These are phyloP conservation scores for Poliocrania exsul DNA, from an alignment of 2,797 vertebrate genomes.

Conservation along the genomic window DNA sequence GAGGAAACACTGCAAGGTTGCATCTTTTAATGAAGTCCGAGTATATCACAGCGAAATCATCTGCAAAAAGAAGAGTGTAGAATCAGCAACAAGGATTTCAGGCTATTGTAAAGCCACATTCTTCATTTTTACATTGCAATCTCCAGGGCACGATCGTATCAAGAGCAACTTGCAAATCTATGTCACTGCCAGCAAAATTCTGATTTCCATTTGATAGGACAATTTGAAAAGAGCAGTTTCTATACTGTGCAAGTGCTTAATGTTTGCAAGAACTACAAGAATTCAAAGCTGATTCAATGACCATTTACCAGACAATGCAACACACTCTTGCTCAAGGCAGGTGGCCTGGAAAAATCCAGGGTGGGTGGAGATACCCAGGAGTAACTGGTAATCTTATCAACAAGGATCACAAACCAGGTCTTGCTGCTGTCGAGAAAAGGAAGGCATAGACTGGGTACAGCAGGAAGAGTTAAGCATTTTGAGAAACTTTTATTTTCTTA, in stretches of 20 bases:
- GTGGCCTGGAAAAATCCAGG: neutral
- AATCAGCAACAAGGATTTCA: constrained; percentile 35
- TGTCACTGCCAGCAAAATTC: constrained; percentile 38
- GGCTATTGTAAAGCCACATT: neutral
- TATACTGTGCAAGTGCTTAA: neutral
- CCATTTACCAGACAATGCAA: neutral
- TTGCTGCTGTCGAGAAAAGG: neutral
- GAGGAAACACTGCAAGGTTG: constrained; percentile 15
- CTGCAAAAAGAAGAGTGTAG: constrained; percentile 4
- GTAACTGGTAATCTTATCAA: neutral
- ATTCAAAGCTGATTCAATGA: neutral
- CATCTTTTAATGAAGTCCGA: neutral
- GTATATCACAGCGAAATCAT: constrained; percentile 10
- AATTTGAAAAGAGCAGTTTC: constrained; percentile 37
- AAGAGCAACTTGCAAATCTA: neutral
- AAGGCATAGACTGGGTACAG: neutral
- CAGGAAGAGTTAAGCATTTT: neutral
- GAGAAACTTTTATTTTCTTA: neutral
- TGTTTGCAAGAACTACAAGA: neutral
- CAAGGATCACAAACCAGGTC: neutral
- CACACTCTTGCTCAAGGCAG: neutral
- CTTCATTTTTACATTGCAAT: constrained; percentile 22
- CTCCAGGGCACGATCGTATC: neutral
- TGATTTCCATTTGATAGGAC: constrained; percentile 40
- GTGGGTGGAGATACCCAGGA: neutral